Evolutionary conservation across 2,797 vertebrate species (phyloP).

Genomic region (Delichon dasypus): DNA sequence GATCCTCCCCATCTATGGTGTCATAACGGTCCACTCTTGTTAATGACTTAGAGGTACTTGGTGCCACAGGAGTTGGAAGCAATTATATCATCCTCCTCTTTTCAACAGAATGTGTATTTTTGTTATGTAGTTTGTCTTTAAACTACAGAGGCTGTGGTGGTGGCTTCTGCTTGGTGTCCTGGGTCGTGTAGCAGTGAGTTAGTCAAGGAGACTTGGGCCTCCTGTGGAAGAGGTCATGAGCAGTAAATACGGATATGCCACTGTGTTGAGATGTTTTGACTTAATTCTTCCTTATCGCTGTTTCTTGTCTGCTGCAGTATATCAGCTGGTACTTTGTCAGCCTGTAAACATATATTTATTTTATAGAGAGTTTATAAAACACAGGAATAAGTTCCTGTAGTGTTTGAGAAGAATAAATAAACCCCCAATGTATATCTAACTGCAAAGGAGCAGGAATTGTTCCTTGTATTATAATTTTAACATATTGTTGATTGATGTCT

Average conservation of each 20-base stretch:
- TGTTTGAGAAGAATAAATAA: background rate
- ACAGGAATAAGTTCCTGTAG: background rate
- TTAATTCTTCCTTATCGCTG: background rate
- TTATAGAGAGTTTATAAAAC: conserved; percentile 11
- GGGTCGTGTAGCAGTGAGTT: background rate
- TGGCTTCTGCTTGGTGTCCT: background rate
- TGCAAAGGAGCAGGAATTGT: background rate
- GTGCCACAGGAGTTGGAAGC: background rate
- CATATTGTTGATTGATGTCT: background rate
- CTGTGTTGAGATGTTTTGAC: background rate
- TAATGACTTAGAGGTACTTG: background rate
- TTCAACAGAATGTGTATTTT: background rate
- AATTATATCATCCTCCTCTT: background rate
- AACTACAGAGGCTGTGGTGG: background rate
- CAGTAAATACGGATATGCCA: background rate
- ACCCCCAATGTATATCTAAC: background rate
- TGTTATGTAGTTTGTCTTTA: background rate
- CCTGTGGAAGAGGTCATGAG: background rate
- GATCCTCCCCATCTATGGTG: background rate
- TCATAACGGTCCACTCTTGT: background rate
- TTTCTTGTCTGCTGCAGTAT: background rate
- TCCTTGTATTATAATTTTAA: background rate
- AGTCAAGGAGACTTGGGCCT: background rate
- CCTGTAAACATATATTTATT: background rate
- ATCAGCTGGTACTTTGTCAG: background rate